Conservation (phyloP, 2,888 invertebrate genomes). For the Parasteatoda lunata region DNA sequence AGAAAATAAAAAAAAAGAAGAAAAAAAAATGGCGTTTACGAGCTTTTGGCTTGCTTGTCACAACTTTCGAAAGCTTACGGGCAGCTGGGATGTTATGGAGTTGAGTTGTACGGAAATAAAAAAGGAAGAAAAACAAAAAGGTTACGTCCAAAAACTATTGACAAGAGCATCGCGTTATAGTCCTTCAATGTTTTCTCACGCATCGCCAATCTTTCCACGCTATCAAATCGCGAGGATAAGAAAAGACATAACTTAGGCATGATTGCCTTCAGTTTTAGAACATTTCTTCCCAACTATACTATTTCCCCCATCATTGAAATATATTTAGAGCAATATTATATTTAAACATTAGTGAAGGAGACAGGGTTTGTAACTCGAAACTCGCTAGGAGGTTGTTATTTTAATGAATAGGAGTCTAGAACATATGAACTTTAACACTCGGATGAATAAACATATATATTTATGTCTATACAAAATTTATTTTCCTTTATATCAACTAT, state of each 20-base stretch:
- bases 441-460: no score
- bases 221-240: conserved; percentile 14
- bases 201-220: conserved; percentile 13
- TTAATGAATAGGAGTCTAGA: no score
- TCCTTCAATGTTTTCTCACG: conserved; percentile 32
- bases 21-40: conserved; percentile 3
- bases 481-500: no score
- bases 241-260: neutral
- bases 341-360: no score
- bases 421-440: no score
- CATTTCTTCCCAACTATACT: no score
- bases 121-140: neutral
- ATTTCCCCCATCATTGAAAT: no score
- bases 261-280: no score
- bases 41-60: conserved; percentile 25
- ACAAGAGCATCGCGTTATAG: conserved; percentile 23
- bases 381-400: no score
- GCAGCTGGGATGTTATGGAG: conserved; percentile 23
- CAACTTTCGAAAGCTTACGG: conserved; percentile 7
- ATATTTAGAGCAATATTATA: no score
- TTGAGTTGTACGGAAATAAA: conserved; percentile 7
- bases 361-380: no score
- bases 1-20: neutral
- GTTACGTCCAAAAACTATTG: conserved; percentile 15
- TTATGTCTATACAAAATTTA: no score